A percentile compares a stretch with the other conserved stretches of the same genome.
These are phyloP conservation scores for Discoglossus pictus DNA, from an alignment of 2,797 vertebrate genomes.

Conservation along the genomic window DNA sequence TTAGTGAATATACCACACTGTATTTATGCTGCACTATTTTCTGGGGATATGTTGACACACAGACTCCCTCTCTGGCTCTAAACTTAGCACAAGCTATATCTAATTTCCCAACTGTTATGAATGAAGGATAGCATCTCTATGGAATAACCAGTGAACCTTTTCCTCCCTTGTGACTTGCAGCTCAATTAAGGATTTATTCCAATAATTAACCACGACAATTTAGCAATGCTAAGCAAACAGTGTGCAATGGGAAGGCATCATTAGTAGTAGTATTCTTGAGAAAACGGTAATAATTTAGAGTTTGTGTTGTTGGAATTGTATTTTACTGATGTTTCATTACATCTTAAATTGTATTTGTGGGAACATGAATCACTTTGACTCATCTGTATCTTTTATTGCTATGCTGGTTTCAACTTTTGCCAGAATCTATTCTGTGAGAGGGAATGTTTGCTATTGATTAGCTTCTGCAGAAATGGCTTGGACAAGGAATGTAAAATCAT, in stretches of 20 bases:
- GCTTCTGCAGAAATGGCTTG: background rate
- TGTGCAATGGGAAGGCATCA: background rate
- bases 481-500: too few species aligned
- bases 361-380: too few species aligned
- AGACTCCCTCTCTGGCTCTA: too few species aligned
- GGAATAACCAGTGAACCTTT: background rate
- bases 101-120: too few species aligned
- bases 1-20: too few species aligned
- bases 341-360: too few species aligned
- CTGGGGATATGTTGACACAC: too few species aligned
- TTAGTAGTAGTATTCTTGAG: background rate
- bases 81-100: too few species aligned
- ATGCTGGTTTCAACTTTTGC: conserved; percentile 2
- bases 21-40: too few species aligned
- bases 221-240: conserved; percentile 1
- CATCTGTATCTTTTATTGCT: too few species aligned
- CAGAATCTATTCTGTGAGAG: background rate
- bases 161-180: conserved; percentile 8
- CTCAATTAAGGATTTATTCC: background rate
- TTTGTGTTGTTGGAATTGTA: background rate
- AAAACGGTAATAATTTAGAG: too few species aligned
- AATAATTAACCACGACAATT: conserved; percentile 13
- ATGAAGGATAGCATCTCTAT: too few species aligned
- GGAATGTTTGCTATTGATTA: conserved; percentile 11
- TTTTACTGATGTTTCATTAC: background rate